These are phyloP conservation scores for Boloria selene DNA, from an alignment of 2,888 invertebrate species.

Conservation along the genomic window DNA sequence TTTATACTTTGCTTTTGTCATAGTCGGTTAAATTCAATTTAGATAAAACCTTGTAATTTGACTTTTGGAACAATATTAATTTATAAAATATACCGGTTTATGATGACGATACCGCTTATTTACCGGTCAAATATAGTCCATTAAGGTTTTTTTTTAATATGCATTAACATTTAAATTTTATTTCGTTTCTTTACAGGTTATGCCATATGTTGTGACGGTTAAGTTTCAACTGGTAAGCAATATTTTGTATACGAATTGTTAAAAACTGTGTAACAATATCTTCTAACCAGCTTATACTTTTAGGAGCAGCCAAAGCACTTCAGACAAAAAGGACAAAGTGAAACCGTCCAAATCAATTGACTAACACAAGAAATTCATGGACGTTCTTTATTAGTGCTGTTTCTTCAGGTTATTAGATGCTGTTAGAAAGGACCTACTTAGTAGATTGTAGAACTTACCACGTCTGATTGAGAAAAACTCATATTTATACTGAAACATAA, in stretches of 20 bases:
- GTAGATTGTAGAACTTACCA: constrained; percentile 29
- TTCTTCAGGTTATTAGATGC: constrained; percentile 43
- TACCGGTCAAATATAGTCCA: no score
- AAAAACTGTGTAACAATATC: not conserved
- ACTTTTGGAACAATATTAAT: no score
- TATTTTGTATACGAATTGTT: not conserved
- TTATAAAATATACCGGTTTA: no score
- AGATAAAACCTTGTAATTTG: no score
- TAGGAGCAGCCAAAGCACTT: constrained; percentile 74
- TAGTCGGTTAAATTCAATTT: no score
- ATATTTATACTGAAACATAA: constrained; percentile 5
- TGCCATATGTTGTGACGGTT: constrained; percentile 81
- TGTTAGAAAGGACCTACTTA: constrained; percentile 49
- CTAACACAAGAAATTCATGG: constrained; percentile 45
- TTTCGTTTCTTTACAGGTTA: constrained; percentile 49
- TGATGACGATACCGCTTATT: no score
- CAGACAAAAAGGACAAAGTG: constrained; percentile 68
- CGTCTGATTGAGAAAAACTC: constrained; percentile 31
- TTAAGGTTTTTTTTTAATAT: no score
- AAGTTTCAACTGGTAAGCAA: constrained; percentile 73
- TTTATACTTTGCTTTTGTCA: no score
- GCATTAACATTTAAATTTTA: not conserved
- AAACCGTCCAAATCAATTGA: constrained; percentile 80
- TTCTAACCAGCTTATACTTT: constrained; percentile 4
- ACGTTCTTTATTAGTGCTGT: constrained; percentile 30